Conservation (phyloP, 2,113 vertebrate species). For the Amphiprion percula region DNA sequence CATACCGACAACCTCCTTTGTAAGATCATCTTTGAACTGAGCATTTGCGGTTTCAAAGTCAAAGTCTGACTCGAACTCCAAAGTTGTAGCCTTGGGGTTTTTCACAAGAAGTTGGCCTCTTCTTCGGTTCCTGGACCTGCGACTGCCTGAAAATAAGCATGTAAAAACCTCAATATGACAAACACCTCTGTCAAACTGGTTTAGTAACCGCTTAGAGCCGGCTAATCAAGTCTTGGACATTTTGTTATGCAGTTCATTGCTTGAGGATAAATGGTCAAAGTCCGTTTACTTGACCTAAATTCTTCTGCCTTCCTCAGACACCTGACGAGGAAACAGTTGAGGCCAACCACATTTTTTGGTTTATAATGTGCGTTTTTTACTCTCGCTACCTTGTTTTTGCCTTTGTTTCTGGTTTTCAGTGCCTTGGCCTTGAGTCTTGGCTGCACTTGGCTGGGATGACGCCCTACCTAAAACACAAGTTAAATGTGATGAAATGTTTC, state of each 20-base stretch:
- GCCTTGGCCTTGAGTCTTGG: constrained; percentile 44
- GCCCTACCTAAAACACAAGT: constrained; percentile 43
- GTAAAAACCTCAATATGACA: not conserved
- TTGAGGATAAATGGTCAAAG: not conserved
- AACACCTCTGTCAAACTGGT: not conserved
- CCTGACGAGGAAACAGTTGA: rapidly evolving
- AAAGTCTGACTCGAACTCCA: constrained; percentile 97
- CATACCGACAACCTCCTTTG: constrained; percentile 91
- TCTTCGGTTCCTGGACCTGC: constrained; percentile 91
- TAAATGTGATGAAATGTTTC: not conserved
- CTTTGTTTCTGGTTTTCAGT: constrained; percentile 86
- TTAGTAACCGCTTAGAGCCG: not conserved
- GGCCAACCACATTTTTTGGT: not conserved
- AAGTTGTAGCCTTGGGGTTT: constrained; percentile 88
- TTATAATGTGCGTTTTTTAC: not conserved
- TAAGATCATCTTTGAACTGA: constrained; percentile 95
- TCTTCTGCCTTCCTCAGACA: not conserved
- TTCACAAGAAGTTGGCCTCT: constrained; percentile 92
- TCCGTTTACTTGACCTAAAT: not conserved
- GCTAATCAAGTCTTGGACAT: not conserved
- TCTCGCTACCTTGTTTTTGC: constrained; percentile 87
- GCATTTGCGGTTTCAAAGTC: constrained; percentile 98
- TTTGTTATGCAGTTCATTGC: not conserved
- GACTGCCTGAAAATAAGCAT: constrained; percentile 83
- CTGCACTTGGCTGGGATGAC: constrained; percentile 23